A percentile compares a stretch with the other conserved stretches of the same genome.
phyloP scores from a whole-genome alignment of 2,113 vertebrate species.

The Osmerus mordax region DNA sequence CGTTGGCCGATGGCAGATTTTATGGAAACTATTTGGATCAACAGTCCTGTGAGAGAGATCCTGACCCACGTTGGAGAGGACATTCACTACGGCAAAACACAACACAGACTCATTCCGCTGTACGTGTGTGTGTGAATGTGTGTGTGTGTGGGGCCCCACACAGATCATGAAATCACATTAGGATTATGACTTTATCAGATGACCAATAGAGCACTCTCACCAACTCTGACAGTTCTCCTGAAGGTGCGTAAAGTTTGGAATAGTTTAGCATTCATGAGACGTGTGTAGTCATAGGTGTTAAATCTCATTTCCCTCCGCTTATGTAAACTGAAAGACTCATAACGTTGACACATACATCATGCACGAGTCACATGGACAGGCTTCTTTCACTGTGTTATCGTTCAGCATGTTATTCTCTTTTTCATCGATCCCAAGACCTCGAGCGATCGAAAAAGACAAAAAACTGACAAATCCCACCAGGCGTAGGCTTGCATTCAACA shows the following conservation, averaged over 20 bases:
- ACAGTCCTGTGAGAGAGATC: slow-evolving; percentile 16
- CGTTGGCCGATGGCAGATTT: neutral
- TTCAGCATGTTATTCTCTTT: neutral
- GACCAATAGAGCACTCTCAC: no score
- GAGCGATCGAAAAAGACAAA: neutral
- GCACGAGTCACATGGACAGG: neutral
- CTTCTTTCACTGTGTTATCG: neutral
- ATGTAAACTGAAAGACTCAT: neutral
- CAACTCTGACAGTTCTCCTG: neutral
- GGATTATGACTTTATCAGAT: no score
- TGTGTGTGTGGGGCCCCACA: neutral
- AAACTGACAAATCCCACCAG: neutral
- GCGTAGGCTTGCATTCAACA: neutral
- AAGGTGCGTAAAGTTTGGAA: slow-evolving; percentile 11
- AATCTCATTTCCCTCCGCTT: neutral
- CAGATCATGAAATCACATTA: no score
- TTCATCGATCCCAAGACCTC: neutral
- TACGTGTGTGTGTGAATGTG: slow-evolving; percentile 11
- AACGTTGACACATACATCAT: neutral
- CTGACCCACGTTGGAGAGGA: slow-evolving; percentile 15
- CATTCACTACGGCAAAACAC: slow-evolving; percentile 3
- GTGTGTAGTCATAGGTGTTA: neutral
- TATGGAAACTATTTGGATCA: slow-evolving; percentile 31
- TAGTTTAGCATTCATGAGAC: slow-evolving; percentile 1
- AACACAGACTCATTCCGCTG: neutral